Percentiles rank a stretch among this genome's conserved stretches.
Conservation (phyloP, 2,888 invertebrate species). For the Caprella mutica region DNA sequence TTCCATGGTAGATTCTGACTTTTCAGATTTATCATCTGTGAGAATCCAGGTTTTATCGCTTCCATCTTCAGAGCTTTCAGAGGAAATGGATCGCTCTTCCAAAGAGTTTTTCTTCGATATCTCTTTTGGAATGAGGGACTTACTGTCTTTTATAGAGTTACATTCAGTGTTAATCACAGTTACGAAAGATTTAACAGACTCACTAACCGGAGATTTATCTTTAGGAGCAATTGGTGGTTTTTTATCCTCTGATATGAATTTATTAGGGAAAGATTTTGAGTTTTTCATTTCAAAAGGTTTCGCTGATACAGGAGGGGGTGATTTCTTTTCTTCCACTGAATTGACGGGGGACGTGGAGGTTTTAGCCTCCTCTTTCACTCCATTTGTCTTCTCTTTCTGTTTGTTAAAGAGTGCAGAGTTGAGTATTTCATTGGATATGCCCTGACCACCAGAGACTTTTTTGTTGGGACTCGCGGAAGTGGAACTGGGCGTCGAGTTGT, state of each 20-base stretch:
- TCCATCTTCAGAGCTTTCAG: constrained; percentile 35
- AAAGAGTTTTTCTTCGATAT: constrained; percentile 29
- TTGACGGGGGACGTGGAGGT: background rate
- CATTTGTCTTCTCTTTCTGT: constrained; percentile 26
- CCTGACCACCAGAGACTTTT: constrained; percentile 14
- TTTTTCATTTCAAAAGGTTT: constrained; percentile 57
- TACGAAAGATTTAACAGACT: constrained; percentile 47
- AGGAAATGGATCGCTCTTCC: constrained; percentile 33
- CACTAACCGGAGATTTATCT: constrained; percentile 78
- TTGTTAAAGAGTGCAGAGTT: constrained; percentile 28
- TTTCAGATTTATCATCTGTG: constrained; percentile 28
- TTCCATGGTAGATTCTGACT: constrained; percentile 32
- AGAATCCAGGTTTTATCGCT: constrained; percentile 35
- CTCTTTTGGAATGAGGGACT: constrained; percentile 35
- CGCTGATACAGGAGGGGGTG: constrained; percentile 14
- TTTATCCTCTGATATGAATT: constrained; percentile 59
- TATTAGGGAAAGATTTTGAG: constrained; percentile 76
- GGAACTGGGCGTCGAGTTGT: constrained; percentile 23
- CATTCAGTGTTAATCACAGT: constrained; percentile 44
- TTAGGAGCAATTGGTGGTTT: too few species aligned
- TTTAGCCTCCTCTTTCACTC: constrained; percentile 1
- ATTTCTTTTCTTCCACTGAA: background rate
- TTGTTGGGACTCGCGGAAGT: constrained; percentile 28
- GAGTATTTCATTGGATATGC: constrained; percentile 26
- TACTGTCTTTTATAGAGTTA: constrained; percentile 32